Conservation (phyloP, 2,888 invertebrate genomes). For the Kuschelorhynchus macadamiae region DNA sequence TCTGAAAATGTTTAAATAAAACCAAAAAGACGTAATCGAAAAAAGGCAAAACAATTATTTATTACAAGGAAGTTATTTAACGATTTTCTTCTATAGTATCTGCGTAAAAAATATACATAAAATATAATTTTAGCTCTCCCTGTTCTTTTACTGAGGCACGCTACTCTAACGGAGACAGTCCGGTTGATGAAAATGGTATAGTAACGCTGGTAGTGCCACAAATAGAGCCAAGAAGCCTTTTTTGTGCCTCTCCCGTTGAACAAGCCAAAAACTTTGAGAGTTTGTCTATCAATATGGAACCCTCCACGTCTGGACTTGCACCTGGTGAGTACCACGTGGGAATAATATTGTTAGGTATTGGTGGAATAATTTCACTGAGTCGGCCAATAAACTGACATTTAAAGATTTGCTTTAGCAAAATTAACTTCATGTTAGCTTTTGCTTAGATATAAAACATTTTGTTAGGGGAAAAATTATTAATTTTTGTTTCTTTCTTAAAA, state of each 20-base stretch:
- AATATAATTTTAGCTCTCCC: slow-evolving; percentile 23
- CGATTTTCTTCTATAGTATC: no score
- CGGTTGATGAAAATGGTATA: slow-evolving; percentile 69
- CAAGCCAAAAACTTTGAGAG: slow-evolving; percentile 25
- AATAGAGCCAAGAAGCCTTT: slow-evolving; percentile 8
- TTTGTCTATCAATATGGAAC: slow-evolving; percentile 40
- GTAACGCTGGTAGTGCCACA: slow-evolving; percentile 46
- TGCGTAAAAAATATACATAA: no score
- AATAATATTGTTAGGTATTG: background rate
- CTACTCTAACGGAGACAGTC: slow-evolving; percentile 69
- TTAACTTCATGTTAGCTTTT: background rate
- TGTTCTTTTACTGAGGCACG: slow-evolving; percentile 67
- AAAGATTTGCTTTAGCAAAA: no score
- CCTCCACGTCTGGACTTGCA: slow-evolving; percentile 54
- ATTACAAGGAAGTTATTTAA: no score
- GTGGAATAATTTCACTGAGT: background rate
- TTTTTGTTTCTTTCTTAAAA: no score
- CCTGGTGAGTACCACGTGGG: slow-evolving; percentile 15
- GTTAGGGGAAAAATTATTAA: no score
- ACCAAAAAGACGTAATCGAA: no score
- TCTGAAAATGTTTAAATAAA: no score
- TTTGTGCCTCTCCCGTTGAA: slow-evolving; percentile 18
- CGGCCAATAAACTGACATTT: no score
- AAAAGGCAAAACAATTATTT: no score
- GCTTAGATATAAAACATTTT: no score